A percentile compares a stretch with the other conserved stretches of the same genome.
Evolutionary conservation across 2,888 invertebrate species (phyloP).

Genomic region (Serripes groenlandicus): DNA sequence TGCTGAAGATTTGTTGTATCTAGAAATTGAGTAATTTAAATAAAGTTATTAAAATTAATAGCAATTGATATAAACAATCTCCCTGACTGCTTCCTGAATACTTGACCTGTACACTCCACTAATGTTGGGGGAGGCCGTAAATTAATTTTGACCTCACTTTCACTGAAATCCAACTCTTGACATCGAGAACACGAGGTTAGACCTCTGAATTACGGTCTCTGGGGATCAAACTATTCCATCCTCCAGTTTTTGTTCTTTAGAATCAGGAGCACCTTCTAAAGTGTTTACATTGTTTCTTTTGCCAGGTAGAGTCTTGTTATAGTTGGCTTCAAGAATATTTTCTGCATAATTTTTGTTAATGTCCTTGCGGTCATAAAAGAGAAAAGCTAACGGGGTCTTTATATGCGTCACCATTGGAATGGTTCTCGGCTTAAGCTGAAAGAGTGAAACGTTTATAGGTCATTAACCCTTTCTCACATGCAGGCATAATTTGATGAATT

Average conservation of each 20-base stretch:
- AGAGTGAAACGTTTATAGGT: neutral
- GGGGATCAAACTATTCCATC: neutral
- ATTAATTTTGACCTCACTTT: neutral
- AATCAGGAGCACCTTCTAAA: neutral
- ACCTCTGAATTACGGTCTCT: too few species aligned
- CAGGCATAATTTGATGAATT: neutral
- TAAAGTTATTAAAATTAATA: too few species aligned
- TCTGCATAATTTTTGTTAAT: neutral
- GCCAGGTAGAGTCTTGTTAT: neutral
- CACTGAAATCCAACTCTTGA: neutral
- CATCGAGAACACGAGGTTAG: too few species aligned
- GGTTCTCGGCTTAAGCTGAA: constrained; percentile 6
- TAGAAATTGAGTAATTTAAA: too few species aligned
- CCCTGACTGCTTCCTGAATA: too few species aligned
- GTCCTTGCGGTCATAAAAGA: neutral
- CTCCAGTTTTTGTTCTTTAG: constrained; percentile 4
- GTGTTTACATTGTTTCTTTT: neutral
- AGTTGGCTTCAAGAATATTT: neutral
- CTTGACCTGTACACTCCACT: neutral
- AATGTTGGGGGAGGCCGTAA: neutral
- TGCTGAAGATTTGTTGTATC: too few species aligned
- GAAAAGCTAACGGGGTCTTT: neutral
- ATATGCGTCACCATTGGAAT: neutral
- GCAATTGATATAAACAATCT: too few species aligned
- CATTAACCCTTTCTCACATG: neutral